Evolutionary conservation across 1,140 invertebrate genomes (phyloP).

Genomic region (Bradysia coprophila): DNA sequence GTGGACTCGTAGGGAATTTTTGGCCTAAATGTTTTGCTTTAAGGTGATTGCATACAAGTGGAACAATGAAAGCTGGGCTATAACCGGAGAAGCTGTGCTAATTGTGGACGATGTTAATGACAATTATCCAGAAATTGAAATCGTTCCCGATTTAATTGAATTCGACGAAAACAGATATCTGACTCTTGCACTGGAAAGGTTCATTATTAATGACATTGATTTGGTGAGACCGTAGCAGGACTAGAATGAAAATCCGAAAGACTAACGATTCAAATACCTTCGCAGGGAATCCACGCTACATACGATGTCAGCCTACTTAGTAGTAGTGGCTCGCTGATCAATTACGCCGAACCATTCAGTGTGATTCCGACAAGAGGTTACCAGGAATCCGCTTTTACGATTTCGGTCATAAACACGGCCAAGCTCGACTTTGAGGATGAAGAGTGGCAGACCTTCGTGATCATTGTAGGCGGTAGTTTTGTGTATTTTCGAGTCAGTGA

Average conservation of each 20-base stretch:
- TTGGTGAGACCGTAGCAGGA: constrained; percentile 20
- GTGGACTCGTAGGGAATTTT: no score
- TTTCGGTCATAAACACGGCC: constrained; percentile 27
- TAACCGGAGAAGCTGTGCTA: constrained; percentile 22
- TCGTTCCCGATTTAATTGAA: constrained; percentile 14
- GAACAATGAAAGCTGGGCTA: constrained; percentile 20
- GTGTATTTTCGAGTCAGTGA: no score
- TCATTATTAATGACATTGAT: constrained; percentile 31
- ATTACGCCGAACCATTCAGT: constrained; percentile 25
- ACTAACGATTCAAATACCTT: no score
- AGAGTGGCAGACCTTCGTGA: constrained; percentile 23
- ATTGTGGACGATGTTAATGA: constrained; percentile 35
- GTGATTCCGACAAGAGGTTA: constrained; percentile 32
- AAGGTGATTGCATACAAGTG: constrained; percentile 26
- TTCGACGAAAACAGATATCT: constrained; percentile 26
- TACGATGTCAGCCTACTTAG: constrained; percentile 25
- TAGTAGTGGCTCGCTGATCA: constrained; percentile 9
- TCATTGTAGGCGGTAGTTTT: no score
- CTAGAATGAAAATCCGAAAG: neutral
- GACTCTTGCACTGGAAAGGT: constrained; percentile 20
- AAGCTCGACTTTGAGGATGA: constrained; percentile 31
- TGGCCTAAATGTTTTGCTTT: no score
- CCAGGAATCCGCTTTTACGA: constrained; percentile 28
- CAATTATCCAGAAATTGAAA: constrained; percentile 24
- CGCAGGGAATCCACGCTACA: constrained; percentile 31